These are phyloP conservation scores for Trachemys scripta DNA, from an alignment of 2,113 vertebrate species.

Conservation along the genomic window DNA sequence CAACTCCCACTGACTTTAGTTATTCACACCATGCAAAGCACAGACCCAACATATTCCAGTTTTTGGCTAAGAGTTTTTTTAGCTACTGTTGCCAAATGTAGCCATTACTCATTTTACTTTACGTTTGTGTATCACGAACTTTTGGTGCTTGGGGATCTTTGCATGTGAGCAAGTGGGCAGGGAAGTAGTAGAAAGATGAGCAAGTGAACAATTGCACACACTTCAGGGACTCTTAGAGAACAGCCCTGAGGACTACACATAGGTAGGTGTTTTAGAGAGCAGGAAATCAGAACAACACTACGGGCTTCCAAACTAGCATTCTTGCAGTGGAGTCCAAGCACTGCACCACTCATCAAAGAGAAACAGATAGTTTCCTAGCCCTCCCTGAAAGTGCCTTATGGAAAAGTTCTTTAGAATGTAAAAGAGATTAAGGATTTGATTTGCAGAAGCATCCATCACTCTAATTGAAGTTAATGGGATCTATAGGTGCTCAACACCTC, in stretches of 20 bases:
- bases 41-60: not conserved
- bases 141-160: not conserved
- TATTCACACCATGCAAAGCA: not conserved
- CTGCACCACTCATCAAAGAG: not conserved
- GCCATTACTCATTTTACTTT: not conserved
- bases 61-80: not conserved
- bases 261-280: not conserved
- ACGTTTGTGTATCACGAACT: not conserved
- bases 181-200: not conserved
- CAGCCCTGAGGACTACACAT: not conserved
- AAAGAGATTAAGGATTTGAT: not conserved
- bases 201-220: not conserved
- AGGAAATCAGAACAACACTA: not conserved
- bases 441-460: not conserved
- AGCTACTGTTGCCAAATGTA: not conserved
- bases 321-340: not conserved
- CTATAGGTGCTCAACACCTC: not conserved
- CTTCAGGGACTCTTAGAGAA: not conserved
- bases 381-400: not conserved
- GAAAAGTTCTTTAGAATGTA: not conserved
- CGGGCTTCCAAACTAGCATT: accelerated
- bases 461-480: not conserved
- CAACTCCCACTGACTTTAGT: not conserved
- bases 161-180: not conserved
- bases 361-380: not conserved